Conservation (phyloP, 1,140 invertebrate genomes). For the Zaprionus tsacasi region DNA sequence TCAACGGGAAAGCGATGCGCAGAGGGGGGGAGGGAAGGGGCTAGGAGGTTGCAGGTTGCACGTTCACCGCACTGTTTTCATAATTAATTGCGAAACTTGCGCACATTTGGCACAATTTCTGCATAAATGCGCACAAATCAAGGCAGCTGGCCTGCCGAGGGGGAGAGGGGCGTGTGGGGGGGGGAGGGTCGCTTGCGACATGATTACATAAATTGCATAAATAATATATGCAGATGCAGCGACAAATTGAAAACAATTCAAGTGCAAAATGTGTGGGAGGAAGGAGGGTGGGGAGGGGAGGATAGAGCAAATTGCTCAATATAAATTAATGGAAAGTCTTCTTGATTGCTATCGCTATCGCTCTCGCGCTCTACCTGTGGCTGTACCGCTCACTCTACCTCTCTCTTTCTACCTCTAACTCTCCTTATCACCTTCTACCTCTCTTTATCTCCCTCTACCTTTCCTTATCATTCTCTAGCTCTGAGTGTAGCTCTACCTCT, state of each 20-base stretch:
- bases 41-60: slow-evolving; percentile 25
- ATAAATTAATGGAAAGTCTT: neutral
- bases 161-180: neutral
- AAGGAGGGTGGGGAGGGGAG: too few relatives aligned
- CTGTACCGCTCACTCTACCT: too few relatives aligned
- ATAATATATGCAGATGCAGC: slow-evolving; percentile 30
- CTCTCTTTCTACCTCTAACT: too few relatives aligned
- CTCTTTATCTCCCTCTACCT: too few relatives aligned
- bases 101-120: slow-evolving; percentile 53
- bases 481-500: too few relatives aligned
- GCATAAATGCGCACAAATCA: slow-evolving; percentile 61
- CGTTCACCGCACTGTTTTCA: slow-evolving; percentile 40
- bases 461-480: too few relatives aligned
- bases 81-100: slow-evolving; percentile 67
- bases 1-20: neutral
- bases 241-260: slow-evolving; percentile 26
- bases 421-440: too few relatives aligned
- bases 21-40: neutral
- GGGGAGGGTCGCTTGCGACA: neutral
- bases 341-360: neutral
- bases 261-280: slow-evolving; percentile 12
- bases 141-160: neutral
- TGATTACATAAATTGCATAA: slow-evolving; percentile 41
- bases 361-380: too few relatives aligned
- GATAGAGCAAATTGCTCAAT: neutral